Evolutionary conservation across 35 echinoderm and acorn worm genomes (phyloP).

Genomic region (Apostichopus californicus): DNA sequence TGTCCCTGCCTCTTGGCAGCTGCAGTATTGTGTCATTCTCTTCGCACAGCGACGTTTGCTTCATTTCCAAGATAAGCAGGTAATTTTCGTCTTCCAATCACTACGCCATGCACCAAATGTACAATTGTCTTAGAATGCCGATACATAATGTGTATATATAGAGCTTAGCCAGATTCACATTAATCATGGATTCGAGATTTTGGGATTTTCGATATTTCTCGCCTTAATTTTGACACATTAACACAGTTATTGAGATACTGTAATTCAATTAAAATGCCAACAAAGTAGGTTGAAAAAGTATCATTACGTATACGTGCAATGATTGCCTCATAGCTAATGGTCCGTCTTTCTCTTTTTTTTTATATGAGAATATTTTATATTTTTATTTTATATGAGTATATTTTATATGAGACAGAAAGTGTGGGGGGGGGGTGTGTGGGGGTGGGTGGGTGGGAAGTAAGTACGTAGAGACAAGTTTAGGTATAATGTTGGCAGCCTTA

Average conservation of each 20-base stretch:
- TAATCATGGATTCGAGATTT: background rate
- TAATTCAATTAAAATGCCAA: background rate
- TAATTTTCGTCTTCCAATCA: conserved; percentile 15
- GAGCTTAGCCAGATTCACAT: background rate
- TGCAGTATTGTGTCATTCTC: conserved; percentile 51
- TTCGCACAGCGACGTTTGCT: background rate
- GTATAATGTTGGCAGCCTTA: too few species aligned
- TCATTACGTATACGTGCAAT: background rate
- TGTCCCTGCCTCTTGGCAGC: conserved; percentile 22
- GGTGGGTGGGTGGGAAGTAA: too few species aligned
- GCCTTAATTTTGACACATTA: background rate
- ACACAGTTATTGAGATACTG: background rate
- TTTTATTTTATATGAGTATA: too few species aligned
- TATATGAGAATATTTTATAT: too few species aligned
- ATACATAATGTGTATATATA: background rate
- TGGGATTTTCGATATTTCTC: background rate
- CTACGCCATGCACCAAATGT: background rate
- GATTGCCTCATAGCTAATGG: too few species aligned
- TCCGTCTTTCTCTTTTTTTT: too few species aligned
- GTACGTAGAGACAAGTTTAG: too few species aligned
- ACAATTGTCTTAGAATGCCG: too few species aligned
- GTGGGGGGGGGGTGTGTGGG: too few species aligned
- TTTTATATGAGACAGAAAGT: too few species aligned
- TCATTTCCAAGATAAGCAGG: conserved; percentile 52
- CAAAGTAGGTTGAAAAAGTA: background rate